Evolutionary conservation across 2,797 vertebrate genomes (phyloP), one percentile per base, ranked within the genome.

Genomic region (Hyperoplus lanceolatus): DNA sequence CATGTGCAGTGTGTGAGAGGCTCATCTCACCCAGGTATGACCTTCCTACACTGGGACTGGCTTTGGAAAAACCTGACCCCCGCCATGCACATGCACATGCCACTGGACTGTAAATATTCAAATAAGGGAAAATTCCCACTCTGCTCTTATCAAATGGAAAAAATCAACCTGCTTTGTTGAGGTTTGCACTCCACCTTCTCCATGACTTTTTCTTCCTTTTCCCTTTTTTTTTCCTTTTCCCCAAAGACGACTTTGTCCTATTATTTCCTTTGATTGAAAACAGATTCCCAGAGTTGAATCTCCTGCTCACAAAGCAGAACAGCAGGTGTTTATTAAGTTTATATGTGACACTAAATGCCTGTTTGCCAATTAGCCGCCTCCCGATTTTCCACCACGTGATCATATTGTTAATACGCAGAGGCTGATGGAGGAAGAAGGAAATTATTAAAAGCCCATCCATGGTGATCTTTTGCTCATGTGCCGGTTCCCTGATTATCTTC

Each of bases 91-190:
- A 82, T 70, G 59, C 48, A 66, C 74, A 90, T 81, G 85, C 79
- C 80, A 83, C 85, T 89, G 84, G 63, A 89, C 90, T 92, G 91
- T 91, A 88, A 93, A 94, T 89, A 89, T 75, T 89, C 88, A 88
- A 87, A 91, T 85, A 90, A 70, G 85, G 90, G 78, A 85, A 92
- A 85, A 81, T 89, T 92, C 83, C 87, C 84, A 73, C 80, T 81
- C 12, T 0, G 3, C 61, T 75, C 83, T 91, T 93, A 94, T 94
- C 92, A 81, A 80, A 83, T 86, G 93, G 92, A 94, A 94, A 21
- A 92, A 61, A 93, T 94, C 92, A 90, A 90, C 89, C 87, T 89
- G 88, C 81, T 89, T 21, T 93, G 93, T 94, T 94, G 89, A 87
- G 88, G 74, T 89, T 89, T 80, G 80, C 75, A 71, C 85, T 87